Evolutionary conservation across 1,140 invertebrate species (phyloP).

Genomic region (Drosophila repletoides): DNA sequence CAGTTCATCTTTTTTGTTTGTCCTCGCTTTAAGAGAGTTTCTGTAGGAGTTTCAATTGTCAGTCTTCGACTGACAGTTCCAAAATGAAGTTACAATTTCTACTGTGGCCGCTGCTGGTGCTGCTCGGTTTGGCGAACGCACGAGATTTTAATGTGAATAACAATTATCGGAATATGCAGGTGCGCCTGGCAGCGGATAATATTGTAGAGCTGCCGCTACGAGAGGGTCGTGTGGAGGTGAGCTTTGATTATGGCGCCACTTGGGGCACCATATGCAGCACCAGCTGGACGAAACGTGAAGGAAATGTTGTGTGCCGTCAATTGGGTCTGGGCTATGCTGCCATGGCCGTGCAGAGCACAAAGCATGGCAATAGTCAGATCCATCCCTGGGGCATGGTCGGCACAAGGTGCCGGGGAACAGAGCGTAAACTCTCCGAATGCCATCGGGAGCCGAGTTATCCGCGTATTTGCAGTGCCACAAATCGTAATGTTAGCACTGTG

Average conservation of each 20-base stretch:
- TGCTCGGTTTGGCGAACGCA: slow-evolving; percentile 2
- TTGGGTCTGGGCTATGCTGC: slow-evolving; percentile 89
- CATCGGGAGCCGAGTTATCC: slow-evolving; percentile 83
- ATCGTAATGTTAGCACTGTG: slow-evolving; percentile 88
- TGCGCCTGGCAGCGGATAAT: slow-evolving; percentile 47
- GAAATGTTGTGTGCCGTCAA: slow-evolving; percentile 91
- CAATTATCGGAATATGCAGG: slow-evolving; percentile 64
- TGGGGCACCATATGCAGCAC: slow-evolving; percentile 95
- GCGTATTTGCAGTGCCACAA: slow-evolving; percentile 81
- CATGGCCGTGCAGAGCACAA: slow-evolving; percentile 85
- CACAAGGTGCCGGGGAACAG: slow-evolving; percentile 89
- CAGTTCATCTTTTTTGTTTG: not conserved
- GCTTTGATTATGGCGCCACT: slow-evolving; percentile 83
- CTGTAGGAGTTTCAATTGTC: not conserved
- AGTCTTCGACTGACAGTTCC: slow-evolving; percentile 3
- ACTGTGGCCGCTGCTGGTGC: slow-evolving; percentile 1
- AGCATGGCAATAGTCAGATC: slow-evolving; percentile 85
- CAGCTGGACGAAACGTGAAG: slow-evolving; percentile 93
- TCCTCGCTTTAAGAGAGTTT: no score
- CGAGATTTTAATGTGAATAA: slow-evolving; percentile 45
- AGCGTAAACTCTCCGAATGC: slow-evolving; percentile 88
- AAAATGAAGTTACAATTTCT: slow-evolving; percentile 33
- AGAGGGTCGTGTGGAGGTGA: slow-evolving; percentile 84
- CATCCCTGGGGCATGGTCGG: slow-evolving; percentile 86
- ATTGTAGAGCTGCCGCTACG: slow-evolving; percentile 6